These are phyloP conservation scores for Microcebus griseorufus DNA, from an alignment of 2,113 vertebrate genomes.

Conservation along the genomic window DNA sequence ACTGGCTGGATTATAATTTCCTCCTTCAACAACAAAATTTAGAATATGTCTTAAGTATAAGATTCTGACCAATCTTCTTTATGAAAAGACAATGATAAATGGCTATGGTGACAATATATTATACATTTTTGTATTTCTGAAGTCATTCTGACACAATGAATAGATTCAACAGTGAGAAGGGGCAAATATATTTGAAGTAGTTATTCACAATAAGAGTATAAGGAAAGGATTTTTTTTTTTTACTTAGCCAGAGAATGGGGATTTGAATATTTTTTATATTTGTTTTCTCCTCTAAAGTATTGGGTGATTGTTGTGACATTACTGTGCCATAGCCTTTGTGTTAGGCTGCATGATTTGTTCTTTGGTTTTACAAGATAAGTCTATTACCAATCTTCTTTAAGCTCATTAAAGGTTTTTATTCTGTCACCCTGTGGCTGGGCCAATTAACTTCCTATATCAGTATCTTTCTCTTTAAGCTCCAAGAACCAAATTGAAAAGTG, in stretches of 20 bases:
- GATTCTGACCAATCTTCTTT: background rate
- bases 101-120: background rate
- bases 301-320: background rate
- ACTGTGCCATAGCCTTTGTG: background rate
- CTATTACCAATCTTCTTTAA: background rate
- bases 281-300: background rate
- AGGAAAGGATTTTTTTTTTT: background rate
- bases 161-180: background rate
- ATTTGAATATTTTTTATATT: background rate
- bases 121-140: background rate
- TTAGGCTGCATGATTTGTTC: background rate
- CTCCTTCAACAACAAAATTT: background rate
- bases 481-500: background rate
- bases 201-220: background rate
- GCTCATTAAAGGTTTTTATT: background rate
- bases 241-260: background rate
- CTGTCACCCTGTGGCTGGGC: background rate
- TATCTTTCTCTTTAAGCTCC: background rate
- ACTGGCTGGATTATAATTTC: background rate
- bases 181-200: background rate
- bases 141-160: background rate
- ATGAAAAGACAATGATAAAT: background rate
- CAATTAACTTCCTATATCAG: background rate
- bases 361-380: background rate
- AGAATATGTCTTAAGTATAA: background rate